Percentiles rank a stretch among this genome's conserved stretches.
Conservation (phyloP, 2,113 vertebrate species). For the Stomatorhinus ivindoensis region DNA sequence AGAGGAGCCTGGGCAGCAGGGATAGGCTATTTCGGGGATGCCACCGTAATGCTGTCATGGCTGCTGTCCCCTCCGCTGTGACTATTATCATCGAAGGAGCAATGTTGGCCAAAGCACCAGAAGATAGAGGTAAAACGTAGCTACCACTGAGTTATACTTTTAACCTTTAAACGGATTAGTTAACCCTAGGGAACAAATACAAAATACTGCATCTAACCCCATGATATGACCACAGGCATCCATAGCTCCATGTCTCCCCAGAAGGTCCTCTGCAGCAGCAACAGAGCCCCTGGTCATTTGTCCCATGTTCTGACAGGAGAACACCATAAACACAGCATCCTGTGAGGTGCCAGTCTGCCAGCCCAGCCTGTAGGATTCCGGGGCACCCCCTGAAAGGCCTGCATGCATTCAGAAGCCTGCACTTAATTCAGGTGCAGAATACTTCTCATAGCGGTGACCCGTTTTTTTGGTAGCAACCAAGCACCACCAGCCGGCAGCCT, state of each 20-base stretch:
- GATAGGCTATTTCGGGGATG: neutral
- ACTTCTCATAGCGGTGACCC: neutral
- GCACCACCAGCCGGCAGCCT: neutral
- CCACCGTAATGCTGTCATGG: neutral
- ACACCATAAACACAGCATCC: neutral
- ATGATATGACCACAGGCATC: neutral
- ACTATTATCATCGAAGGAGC: neutral
- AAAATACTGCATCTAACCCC: neutral
- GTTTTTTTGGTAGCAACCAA: neutral
- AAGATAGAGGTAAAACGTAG: neutral
- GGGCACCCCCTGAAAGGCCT: neutral
- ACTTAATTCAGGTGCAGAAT: neutral
- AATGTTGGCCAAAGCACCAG: constrained; percentile 33
- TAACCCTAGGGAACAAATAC: neutral
- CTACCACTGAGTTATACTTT: neutral
- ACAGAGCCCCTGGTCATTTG: neutral
- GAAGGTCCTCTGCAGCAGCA: neutral
- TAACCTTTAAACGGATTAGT: neutral
- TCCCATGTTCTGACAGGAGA: too few relatives aligned
- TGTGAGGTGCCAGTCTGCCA: neutral
- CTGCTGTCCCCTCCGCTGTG: too few relatives aligned
- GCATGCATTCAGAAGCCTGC: neutral
- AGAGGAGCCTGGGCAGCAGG: neutral
- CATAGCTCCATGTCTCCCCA: neutral
- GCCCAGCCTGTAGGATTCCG: neutral